Evolutionary conservation across 2,888 invertebrate genomes (phyloP).

Genomic region (Rosalia funebris): DNA sequence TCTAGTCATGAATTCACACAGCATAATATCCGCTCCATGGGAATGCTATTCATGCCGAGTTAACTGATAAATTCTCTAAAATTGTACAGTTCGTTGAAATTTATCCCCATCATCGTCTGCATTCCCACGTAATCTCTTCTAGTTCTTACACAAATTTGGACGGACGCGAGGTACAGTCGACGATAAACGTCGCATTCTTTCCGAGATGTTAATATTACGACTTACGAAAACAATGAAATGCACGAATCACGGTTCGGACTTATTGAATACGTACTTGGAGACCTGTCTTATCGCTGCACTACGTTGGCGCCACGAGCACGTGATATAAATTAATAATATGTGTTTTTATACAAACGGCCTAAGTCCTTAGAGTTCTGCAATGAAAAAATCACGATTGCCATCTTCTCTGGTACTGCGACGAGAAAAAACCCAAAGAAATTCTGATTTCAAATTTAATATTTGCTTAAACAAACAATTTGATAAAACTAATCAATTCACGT

Average conservation of each 20-base stretch:
- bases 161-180: not conserved
- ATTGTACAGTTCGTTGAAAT: conserved; percentile 8
- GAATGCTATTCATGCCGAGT: conserved; percentile 15
- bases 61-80: conserved; percentile 14
- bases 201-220: conserved; percentile 31
- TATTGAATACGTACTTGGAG: too few relatives aligned
- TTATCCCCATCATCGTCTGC: not conserved
- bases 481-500: too few relatives aligned
- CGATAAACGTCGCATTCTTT: conserved; percentile 34
- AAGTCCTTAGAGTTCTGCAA: not conserved
- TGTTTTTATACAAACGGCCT: not conserved
- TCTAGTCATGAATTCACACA: conserved; percentile 12
- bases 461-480: too few relatives aligned
- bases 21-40: conserved; percentile 11
- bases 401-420: too few relatives aligned
- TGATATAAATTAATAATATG: conserved; percentile 29
- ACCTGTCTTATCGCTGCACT: conserved; percentile 7
- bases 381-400: too few relatives aligned
- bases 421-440: too few relatives aligned
- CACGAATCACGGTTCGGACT: too few relatives aligned
- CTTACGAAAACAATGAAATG: conserved; percentile 40
- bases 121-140: not conserved
- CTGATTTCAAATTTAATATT: too few relatives aligned
- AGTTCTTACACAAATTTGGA: not conserved
- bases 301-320: conserved; percentile 33